Base-by-base conservation (phyloP, 2,113 vertebrate species). In the Brachypteracias leptosomus region DNA sequence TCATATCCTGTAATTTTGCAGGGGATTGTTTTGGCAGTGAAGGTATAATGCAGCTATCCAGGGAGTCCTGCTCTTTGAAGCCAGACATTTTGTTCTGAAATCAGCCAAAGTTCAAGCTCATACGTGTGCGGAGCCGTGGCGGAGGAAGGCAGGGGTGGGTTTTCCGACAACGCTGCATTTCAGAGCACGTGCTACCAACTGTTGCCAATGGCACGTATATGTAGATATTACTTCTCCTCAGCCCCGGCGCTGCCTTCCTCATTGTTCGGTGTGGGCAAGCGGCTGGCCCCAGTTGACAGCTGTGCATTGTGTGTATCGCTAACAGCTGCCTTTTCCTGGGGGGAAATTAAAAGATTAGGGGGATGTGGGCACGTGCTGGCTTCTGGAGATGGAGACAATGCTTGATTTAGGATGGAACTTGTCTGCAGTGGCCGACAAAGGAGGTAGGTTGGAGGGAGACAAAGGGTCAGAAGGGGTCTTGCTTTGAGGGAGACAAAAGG, bases 291-390 rank as follows among this genome's bases (percentile, higher is more conserved):
- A 95, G 96, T 96, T 98, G 98, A 99, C 99, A 99, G 99, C 99
- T 99, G 99, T 98, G 98, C 97, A 63, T 96, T 97, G 98, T 96
- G 75, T 98, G 97, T 98, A 98, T 98, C 97, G 97, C 97, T 98
- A 98, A 99, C 99, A 99, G 99, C 99, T 99, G 99, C 98, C 98
- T 98, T 97, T 96, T 98, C 97, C 97, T 97, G 96, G 97, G 97
- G 97, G 97, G 96, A 98, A 99, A 99, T 99, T 98, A 98, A 99
- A 98, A 98, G 98, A 98, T 98, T 98, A 98, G 93, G 97, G 97
- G 97, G 98, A 96, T 97, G 96, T 96, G 97, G 98, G 98, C 98
- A 98, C 97, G 98, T 98, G 98, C 97, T 98, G 98, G 97, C 98
- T 97, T 97, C 98, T 98, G 98, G 97, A 97, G 97, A 81, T 91